Percentiles rank a stretch among this genome's conserved stretches.
Evolutionary conservation across 1,140 invertebrate species (phyloP).

Genomic region (Plectus sambesii): DNA sequence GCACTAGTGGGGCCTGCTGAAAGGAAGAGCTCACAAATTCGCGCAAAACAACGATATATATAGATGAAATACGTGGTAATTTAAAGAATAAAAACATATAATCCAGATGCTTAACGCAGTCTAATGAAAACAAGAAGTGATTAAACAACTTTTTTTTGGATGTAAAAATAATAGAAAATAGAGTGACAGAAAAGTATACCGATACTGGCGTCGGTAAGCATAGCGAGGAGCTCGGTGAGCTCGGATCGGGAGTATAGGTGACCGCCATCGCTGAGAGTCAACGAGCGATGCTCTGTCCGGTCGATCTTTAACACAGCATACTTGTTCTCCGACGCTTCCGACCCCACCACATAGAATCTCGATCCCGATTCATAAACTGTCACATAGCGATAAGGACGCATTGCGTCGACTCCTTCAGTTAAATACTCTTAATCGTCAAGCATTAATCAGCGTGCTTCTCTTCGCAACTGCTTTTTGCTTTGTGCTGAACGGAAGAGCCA

Average conservation of each 20-base stretch:
- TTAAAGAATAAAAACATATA: conserved; percentile 2
- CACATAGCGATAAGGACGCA: no score
- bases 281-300: conserved; percentile 26
- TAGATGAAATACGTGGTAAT: neutral
- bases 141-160: neutral
- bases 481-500: no score
- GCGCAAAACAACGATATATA: conserved; percentile 1
- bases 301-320: conserved; percentile 41
- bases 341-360: conserved; percentile 42
- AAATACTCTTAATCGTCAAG: no score
- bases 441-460: no score
- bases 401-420: no score
- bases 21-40: neutral
- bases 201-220: conserved; percentile 40
- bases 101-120: neutral
- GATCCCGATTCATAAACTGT: conserved; percentile 38
- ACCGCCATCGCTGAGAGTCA: conserved; percentile 37
- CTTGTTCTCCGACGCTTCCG: conserved; percentile 31
- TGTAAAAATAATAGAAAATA: neutral
- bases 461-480: no score
- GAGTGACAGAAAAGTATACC: neutral
- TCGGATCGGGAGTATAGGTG: conserved; percentile 35
- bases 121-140: conserved; percentile 5
- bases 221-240: conserved; percentile 37
- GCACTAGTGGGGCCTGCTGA: neutral